Evolutionary conservation across 2,797 vertebrate species (phyloP), one percentile per base, ranked within the genome.

Genomic region (Phataginus tricuspis): DNA sequence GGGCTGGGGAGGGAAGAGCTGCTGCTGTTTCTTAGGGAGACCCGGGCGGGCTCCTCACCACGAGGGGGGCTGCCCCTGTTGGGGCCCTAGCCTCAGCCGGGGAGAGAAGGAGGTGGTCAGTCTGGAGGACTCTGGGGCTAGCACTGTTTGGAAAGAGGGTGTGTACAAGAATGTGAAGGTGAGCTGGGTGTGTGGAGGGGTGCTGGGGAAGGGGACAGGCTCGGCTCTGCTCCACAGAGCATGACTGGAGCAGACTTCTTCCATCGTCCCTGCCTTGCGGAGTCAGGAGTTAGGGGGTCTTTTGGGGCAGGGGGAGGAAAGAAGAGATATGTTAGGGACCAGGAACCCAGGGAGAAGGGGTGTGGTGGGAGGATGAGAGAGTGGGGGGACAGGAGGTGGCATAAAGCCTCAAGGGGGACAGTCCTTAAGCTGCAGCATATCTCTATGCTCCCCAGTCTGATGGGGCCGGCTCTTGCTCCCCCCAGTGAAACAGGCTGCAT

Each of bases 101-200:
- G 23, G 71, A 68, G 53, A 18, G 78, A 61, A 55, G 80, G 77
- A 45, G 82, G 51, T 86, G 94, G 78, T 72, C 96, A 85, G 55
- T 78, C 86, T 9, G 85, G 4, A 61, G 75, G 71, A 37, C n/a
- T 64, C 39, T 12, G 49, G 77, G 77, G 69, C 74, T 49, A 15
- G 49, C 79, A 16, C 92, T 97, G 92, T 97, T 95, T 96, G 96
- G 83, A 88, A 66, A 86, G 74, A 72, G 88, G 89, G 95, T 49
- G 96, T 96, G 96, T 75, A 7, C 42, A 37, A 96, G 96, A 97
- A 95, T 74, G 89, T 55, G 79, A 45, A 90, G 92, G 85, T 69
- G 91, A 23, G 23, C n/a, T 37, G 45, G 57, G 18, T 37, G 90
- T 4, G 23, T 19, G 29, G 19, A 42, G 57, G 5, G 39, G 10